These are phyloP conservation scores for Menidia beryllina DNA, from an alignment of 2,113 vertebrate species.

Conservation along the genomic window DNA sequence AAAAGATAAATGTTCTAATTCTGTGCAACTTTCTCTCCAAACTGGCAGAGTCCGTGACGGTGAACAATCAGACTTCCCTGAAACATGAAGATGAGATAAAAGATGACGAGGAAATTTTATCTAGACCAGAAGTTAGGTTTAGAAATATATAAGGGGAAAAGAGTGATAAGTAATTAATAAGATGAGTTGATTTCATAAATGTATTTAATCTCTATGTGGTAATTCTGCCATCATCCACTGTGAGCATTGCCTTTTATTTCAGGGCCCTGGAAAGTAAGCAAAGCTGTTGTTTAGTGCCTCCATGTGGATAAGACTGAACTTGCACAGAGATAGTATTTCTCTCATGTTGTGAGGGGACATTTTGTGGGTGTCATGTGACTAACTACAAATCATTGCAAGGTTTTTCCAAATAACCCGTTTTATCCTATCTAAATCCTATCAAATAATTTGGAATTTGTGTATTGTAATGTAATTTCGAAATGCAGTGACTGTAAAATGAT, in stretches of 20 bases:
- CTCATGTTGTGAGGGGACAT: not conserved
- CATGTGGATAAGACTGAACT: slow-evolving; percentile 39
- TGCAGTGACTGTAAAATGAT: slow-evolving; percentile 1
- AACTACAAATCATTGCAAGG: not conserved
- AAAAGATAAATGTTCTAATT: slow-evolving; percentile 62
- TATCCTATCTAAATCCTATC: not conserved
- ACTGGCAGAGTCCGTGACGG: not conserved
- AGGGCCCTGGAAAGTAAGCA: not conserved
- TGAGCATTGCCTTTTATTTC: not conserved
- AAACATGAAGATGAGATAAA: not conserved
- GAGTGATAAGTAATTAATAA: no score
- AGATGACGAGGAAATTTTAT: no score
- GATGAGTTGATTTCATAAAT: no score
- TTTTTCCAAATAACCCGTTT: not conserved
- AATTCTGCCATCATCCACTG: slow-evolving; percentile 36
- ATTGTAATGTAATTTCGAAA: not conserved
- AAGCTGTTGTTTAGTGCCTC: slow-evolving; percentile 37
- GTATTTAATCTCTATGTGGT: no score
- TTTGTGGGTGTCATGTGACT: not conserved
- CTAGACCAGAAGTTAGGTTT: not conserved
- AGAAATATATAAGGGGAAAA: no score
- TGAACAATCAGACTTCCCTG: not conserved
- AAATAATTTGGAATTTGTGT: slow-evolving; percentile 12
- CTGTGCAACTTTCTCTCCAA: slow-evolving; percentile 22
- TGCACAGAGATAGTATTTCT: not conserved